phyloP scores from a whole-genome alignment of 2,797 vertebrate genomes.

The Falco concolor region DNA sequence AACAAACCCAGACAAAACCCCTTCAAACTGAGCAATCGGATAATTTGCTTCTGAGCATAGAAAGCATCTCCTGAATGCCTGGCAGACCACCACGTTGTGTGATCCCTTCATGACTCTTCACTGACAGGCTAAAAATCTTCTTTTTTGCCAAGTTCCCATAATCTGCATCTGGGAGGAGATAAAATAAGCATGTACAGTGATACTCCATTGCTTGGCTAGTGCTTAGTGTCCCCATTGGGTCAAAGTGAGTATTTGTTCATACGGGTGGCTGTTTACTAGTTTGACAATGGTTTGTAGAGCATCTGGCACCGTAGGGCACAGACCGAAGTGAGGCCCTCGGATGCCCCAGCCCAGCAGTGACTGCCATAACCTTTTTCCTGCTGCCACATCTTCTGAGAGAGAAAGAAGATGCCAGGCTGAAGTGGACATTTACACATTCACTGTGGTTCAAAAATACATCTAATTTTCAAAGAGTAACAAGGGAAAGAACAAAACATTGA shows the following conservation, averaged over 20 bases:
- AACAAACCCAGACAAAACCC: rapidly evolving
- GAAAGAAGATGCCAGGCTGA: not conserved
- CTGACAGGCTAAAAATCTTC: not conserved
- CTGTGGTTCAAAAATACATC: not conserved
- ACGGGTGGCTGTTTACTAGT: not conserved
- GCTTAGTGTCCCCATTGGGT: not conserved
- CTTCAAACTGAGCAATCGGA: not conserved
- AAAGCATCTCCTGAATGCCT: not conserved
- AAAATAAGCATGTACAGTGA: not conserved
- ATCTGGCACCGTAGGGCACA: no score
- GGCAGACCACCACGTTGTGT: not conserved
- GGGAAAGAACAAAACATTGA: not conserved
- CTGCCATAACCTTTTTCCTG: not conserved
- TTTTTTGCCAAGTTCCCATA: not conserved
- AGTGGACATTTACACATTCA: not conserved
- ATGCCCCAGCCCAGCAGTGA: not conserved
- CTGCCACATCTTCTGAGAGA: not conserved
- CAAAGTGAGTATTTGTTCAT: not conserved
- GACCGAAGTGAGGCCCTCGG: not conserved
- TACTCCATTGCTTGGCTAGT: not conserved
- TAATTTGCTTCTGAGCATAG: not conserved
- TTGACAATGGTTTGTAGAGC: not conserved
- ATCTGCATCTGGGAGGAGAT: not conserved
- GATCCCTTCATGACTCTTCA: not conserved
- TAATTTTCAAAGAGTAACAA: not conserved